These are phyloP conservation scores for Sinella curviseta DNA, from an alignment of 1,140 invertebrate species.

Conservation along the genomic window DNA sequence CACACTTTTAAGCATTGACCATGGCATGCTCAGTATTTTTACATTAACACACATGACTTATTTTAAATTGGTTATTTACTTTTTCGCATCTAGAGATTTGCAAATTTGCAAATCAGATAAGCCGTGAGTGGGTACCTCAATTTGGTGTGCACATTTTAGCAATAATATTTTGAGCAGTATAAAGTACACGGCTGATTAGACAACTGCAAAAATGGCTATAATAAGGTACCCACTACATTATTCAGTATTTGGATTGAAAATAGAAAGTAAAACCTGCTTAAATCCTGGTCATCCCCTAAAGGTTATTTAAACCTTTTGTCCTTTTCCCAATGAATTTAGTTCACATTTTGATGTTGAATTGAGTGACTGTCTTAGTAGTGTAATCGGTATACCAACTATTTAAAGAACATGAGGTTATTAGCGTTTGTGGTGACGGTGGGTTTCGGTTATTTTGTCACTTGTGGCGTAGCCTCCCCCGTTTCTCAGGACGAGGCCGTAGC, in stretches of 20 bases:
- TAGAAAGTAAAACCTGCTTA: conserved; percentile 16
- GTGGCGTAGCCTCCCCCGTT: neutral
- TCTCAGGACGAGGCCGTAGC: neutral
- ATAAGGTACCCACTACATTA: neutral
- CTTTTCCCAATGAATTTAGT: neutral
- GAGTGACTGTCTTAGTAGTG: neutral
- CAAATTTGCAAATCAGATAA: conserved; percentile 18
- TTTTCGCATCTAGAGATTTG: no score
- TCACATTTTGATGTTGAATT: neutral
- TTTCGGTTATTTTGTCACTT: neutral
- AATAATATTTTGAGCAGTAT: no score
- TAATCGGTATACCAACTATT: neutral
- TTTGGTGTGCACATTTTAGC: no score
- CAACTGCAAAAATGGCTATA: neutral
- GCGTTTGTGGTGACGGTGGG: neutral
- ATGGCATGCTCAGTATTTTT: neutral
- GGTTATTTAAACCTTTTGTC: conserved; percentile 18
- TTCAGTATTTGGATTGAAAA: neutral
- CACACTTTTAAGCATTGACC: neutral
- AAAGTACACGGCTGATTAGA: no score
- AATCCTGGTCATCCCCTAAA: neutral
- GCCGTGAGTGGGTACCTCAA: no score
- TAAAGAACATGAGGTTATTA: neutral
- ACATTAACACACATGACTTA: no score
- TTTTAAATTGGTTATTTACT: no score